Base-by-base conservation (phyloP, 2,113 vertebrate genomes). In the Dissostichus mawsoni region DNA sequence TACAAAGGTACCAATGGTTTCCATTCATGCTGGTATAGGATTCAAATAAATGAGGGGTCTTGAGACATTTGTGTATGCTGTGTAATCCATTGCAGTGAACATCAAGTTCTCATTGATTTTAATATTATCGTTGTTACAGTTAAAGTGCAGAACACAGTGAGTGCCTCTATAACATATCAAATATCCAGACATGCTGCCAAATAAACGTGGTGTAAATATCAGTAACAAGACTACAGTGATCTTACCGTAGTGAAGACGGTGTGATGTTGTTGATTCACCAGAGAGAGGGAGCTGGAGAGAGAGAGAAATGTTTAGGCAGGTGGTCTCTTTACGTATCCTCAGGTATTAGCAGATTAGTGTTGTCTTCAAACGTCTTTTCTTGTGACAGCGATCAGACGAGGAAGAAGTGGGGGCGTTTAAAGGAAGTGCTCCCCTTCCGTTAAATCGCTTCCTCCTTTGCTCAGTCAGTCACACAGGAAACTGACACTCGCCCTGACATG, bases 341-440 rank as follows among this genome's bases (percentile, higher is more conserved):
- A 69, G 52, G 69, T 69, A 52, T 59, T 6, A n/a, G 25, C 8
- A 14, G 25, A 20, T 58, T 41, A 47, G 50, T 69, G 11, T 77
- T 11, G 0, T 25, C 53, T 48, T 66, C 23, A 67, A 84, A 65
- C 1, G 51, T 56, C 63, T 70, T 74, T 83, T 80, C 77, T 67
- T 63, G 8, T 56, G 68, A 81, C 66, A 62, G 73, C 11, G 5
- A 87, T 48, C 16, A 80, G 45, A 71, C 4, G 11, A 9, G 45
- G 47, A 55, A 67, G 73, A 58, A 52, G 33, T 8, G 51, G 56
- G 4, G 66, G 64, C 3, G 65, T 84, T 89, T 69, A 81, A 83
- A 92, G 92, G 89, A 93, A 91, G 78, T 51, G 72, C 76, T 93
- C 83, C 82, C 76, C 87, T 93, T 92, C 91, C 89, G 90, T 68